Evolutionary conservation across 2,113 vertebrate genomes (phyloP), one percentile per base, ranked within the genome.

Genomic region (Conger conger): DNA sequence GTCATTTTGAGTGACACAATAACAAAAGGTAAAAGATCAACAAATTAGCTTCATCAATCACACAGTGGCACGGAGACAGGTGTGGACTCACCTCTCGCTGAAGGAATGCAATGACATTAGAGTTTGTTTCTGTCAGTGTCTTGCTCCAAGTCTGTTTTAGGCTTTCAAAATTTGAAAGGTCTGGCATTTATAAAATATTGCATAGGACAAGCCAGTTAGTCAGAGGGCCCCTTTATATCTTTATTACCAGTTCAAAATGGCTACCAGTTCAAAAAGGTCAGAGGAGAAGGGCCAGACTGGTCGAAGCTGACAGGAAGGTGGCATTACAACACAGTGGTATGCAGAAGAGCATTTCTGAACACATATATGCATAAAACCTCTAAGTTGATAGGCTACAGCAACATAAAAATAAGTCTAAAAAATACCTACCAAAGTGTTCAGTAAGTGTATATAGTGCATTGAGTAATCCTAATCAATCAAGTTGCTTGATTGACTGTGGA

Each of bases 41-140:
- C 37, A 30, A 18, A 80, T 68, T 37, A 73, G 37, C 50, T 84
- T 85, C 80, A 87, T 87, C 86, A 63, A 82, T 87, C 86, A 81
- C 53, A 27, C 79, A 36, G 78, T 42, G 68, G 42, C 42, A 82
- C 68, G 38, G 68, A 73, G 68, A 27, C 45, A 57, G 11, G 30
- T 77, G 45, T 60, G 45, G 27, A 79, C 30, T 53, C 45, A 57
- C 76, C 73, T 84, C 13, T 20, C 27, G 40, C 76, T 35, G 35
- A 78, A 53, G 40, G 76, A 83, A 83, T 40, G 73, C 40, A 77
- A 36, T 1, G 36, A 79, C 42, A 54, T 83, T 77, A 76, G 38
- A 17, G 16, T 33, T 17, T 35, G 42, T 35, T 18, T 84, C 77
- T 33, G 77, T 33, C 83, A 38, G 36, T 36, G 33, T 78, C 76